phyloP scores from a whole-genome alignment of 2,888 invertebrate species.

The Tenthredo mesomela region DNA sequence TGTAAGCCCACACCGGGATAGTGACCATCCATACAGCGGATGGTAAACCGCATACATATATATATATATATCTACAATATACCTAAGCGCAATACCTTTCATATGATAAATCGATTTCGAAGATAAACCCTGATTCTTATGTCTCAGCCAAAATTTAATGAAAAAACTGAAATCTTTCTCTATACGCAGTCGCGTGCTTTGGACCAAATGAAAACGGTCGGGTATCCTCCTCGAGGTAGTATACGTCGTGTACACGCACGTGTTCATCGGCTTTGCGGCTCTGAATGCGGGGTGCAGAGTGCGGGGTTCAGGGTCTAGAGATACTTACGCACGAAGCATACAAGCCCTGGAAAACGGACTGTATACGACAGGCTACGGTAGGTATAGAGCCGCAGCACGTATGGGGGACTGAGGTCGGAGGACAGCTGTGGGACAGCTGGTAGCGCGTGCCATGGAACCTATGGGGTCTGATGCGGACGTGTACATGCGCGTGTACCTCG shows the following conservation, averaged over 20 bases:
- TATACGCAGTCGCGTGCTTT: conserved; percentile 13
- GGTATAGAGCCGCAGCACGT: conserved; percentile 32
- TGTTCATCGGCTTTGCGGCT: conserved; percentile 31
- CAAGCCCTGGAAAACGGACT: conserved; percentile 40
- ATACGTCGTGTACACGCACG: conserved; percentile 44
- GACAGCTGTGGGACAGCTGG: conserved; percentile 78
- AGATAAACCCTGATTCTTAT: neutral
- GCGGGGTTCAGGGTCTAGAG: conserved; percentile 15
- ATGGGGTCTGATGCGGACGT: conserved; percentile 76
- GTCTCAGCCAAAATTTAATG: neutral
- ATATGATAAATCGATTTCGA: neutral
- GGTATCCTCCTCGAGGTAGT: conserved; percentile 1
- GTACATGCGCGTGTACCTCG: conserved; percentile 64
- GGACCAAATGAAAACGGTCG: conserved; percentile 28
- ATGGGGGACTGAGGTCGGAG: conserved; percentile 63
- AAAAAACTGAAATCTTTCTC: neutral
- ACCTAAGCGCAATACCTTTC: neutral
- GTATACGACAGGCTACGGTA: conserved; percentile 32
- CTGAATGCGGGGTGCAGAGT: neutral
- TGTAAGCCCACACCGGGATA: conserved; percentile 63
- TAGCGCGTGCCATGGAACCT: conserved; percentile 77
- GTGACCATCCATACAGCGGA: conserved; percentile 68
- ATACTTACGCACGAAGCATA: conserved; percentile 45
- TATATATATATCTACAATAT: neutral
- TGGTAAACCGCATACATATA: conserved; percentile 71